A percentile compares a stretch with the other conserved stretches of the same genome.
Conservation (phyloP, 2,113 vertebrate genomes). For the Ciconia stormi region DNA sequence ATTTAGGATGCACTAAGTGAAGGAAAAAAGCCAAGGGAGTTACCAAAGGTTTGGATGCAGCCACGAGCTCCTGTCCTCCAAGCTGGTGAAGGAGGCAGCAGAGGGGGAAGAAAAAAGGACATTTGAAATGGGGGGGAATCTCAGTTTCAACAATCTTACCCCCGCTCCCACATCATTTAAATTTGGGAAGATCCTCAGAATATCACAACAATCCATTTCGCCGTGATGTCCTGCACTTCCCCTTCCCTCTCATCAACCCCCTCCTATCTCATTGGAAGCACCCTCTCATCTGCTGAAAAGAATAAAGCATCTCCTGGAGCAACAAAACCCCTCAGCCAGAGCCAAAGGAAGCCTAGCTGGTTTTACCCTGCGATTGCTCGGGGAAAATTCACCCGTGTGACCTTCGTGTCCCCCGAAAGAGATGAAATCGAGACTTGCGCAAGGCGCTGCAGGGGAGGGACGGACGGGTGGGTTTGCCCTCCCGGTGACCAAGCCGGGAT, state of each 20-base stretch:
- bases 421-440: conserved; percentile 12
- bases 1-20: not conserved
- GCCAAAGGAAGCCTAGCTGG: not conserved
- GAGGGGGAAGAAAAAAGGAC: not conserved
- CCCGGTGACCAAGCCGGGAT: not conserved
- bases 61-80: not conserved
- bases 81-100: not conserved
- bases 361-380: not conserved
- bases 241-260: not conserved
- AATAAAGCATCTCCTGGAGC: not conserved
- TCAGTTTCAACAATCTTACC: not conserved
- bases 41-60: not conserved
- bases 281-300: not conserved
- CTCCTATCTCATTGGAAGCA: not conserved
- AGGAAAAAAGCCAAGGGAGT: not conserved
- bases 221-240: not conserved
- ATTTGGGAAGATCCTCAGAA: not conserved
- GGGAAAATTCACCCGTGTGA: not conserved
- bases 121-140: not conserved
- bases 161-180: rapidly evolving
- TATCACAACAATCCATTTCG: not conserved
- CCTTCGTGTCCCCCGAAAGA: not conserved
- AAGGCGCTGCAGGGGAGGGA: not conserved
- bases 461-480: not conserved
- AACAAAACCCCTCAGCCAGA: not conserved